A percentile compares a stretch with the other conserved stretches of the same genome.
These are phyloP conservation scores for Cloeon dipterum DNA, from an alignment of 2,888 invertebrate genomes.

Conservation along the genomic window DNA sequence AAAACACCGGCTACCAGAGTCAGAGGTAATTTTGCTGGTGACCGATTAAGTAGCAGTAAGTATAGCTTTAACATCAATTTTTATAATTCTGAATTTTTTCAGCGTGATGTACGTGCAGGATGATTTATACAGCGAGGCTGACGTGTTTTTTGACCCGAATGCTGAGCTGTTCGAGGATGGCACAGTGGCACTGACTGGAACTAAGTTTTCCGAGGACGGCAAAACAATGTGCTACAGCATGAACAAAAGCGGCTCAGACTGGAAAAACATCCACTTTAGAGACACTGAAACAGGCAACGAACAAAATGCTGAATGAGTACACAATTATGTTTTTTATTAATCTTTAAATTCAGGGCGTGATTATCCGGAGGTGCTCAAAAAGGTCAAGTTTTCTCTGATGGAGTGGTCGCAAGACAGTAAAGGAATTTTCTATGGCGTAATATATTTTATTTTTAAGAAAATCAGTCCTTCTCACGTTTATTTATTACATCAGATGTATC, in stretches of 20 bases:
- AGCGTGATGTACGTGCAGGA: constrained; percentile 84
- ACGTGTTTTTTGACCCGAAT: constrained; percentile 90
- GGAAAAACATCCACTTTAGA: constrained; percentile 74
- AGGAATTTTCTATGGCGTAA: constrained; percentile 82
- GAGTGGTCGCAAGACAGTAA: constrained; percentile 89
- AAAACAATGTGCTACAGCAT: constrained; percentile 74
- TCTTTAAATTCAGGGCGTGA: constrained; percentile 34
- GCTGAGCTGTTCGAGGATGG: constrained; percentile 64
- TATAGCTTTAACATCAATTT: too few species aligned
- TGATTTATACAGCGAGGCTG: constrained; percentile 44
- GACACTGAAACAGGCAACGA: constrained; percentile 40
- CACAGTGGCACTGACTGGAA: constrained; percentile 52
- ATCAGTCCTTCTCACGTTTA: neutral
- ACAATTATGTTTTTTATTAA: constrained; percentile 5
- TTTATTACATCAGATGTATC: constrained; percentile 63
- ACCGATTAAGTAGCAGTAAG: too few species aligned
- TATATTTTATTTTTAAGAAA: constrained; percentile 11
- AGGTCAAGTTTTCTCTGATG: constrained; percentile 78
- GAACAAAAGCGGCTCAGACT: constrained; percentile 86
- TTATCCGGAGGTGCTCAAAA: constrained; percentile 67
- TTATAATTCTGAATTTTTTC: constrained; percentile 11
- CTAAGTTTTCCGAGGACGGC: constrained; percentile 75
- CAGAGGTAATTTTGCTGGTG: constrained; percentile 43
- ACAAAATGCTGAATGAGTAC: constrained; percentile 14
- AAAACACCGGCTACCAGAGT: constrained; percentile 90